These are phyloP conservation scores for Rhorus exstirpatorius DNA, from an alignment of 2,888 invertebrate genomes.

Conservation along the genomic window DNA sequence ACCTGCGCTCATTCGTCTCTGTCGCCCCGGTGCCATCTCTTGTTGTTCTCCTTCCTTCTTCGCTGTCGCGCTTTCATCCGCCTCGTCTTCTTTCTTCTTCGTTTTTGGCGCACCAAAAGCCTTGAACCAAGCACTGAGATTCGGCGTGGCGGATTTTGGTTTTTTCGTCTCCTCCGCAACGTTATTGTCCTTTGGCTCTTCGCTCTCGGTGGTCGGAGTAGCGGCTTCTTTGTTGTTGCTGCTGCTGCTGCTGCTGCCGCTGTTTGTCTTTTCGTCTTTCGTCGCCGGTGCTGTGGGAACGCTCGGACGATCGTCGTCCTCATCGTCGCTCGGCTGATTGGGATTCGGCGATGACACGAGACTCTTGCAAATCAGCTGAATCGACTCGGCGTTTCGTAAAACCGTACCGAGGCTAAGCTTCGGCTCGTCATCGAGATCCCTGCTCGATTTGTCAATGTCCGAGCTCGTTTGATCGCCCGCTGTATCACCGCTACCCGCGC, in stretches of 20 bases:
- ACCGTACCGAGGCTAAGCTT: constrained; percentile 95
- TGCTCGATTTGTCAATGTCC: constrained; percentile 88
- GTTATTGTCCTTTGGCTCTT: constrained; percentile 64
- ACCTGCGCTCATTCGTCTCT: constrained; percentile 85
- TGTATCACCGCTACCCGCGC: constrained; percentile 88
- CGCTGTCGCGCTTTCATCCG: constrained; percentile 85
- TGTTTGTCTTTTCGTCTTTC: constrained; percentile 77
- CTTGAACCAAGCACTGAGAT: constrained; percentile 96
- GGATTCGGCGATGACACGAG: constrained; percentile 83
- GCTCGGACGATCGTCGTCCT: constrained; percentile 82
- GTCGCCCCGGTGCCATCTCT: constrained; percentile 85
- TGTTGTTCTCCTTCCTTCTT: constrained; percentile 82
- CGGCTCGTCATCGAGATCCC: constrained; percentile 87
- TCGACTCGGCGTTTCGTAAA: constrained; percentile 86
- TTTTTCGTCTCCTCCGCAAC: constrained; percentile 86
- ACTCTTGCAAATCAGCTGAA: constrained; percentile 83
- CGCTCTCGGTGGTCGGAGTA: constrained; percentile 74
- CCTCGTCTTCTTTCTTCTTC: constrained; percentile 88
- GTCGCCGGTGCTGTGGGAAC: constrained; percentile 74
- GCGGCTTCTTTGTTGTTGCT: constrained; percentile 75
- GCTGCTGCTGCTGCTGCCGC: neutral
- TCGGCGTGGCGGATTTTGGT: constrained; percentile 91
- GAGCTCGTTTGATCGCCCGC: constrained; percentile 87
- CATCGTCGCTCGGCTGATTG: constrained; percentile 84
- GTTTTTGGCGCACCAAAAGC: constrained; percentile 95